Conservation (phyloP, 2,113 vertebrate species). For the Sinocyclocheilus grahami region DNA sequence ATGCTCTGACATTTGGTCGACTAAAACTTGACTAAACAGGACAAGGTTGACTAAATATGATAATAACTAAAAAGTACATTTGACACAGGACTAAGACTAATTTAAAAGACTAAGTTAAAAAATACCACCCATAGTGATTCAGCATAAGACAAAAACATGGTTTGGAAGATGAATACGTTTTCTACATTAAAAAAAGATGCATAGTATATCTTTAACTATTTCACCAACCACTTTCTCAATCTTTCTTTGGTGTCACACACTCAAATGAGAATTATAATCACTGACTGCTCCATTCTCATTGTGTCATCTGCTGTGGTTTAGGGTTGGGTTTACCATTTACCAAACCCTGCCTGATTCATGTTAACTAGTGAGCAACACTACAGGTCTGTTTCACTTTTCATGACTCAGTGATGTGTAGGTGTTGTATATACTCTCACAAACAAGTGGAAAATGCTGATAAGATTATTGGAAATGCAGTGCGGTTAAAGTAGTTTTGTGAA, state of each 20-base stretch:
- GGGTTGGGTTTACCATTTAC: background rate
- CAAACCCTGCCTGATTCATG: background rate
- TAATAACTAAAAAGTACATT: no score
- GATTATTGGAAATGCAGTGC: background rate
- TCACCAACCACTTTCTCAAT: background rate
- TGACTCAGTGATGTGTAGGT: background rate
- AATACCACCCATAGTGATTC: no score
- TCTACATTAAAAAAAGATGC: no score
- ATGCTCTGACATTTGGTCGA: no score
- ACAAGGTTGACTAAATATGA: no score
- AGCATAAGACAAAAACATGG: no score
- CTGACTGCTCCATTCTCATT: background rate
- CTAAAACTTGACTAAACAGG: no score
- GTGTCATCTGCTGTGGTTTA: background rate
- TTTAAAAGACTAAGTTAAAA: no score
- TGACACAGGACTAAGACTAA: no score
- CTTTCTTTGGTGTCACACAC: background rate
- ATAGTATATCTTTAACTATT: background rate
- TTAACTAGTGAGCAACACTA: background rate
- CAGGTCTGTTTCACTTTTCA: constrained; percentile 15
- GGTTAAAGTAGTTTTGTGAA: background rate
- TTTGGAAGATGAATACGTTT: no score
- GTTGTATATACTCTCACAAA: background rate
- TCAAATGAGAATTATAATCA: background rate
- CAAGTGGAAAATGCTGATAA: background rate